phyloP scores from a whole-genome alignment of 1,140 invertebrate species.

The Caenorhabditis briggsae region DNA sequence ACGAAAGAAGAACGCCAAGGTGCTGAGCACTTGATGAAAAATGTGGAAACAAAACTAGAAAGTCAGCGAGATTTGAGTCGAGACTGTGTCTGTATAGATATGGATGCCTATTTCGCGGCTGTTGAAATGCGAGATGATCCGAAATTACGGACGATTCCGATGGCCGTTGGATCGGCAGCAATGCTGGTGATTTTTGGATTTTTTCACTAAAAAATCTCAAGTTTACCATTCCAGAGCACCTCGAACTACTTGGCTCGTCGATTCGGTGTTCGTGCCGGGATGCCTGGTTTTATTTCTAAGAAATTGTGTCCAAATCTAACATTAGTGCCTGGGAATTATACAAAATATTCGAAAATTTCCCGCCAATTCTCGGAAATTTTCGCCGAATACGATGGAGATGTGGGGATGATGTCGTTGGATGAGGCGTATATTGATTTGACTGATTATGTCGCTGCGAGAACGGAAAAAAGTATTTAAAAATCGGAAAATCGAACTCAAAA shows the following conservation, averaged over 20 bases:
- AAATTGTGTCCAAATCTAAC: constrained; percentile 83
- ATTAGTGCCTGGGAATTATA: constrained; percentile 81
- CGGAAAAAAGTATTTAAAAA: constrained; percentile 56
- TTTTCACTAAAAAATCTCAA: not conserved
- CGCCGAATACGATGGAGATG: constrained; percentile 82
- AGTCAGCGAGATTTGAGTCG: constrained; percentile 79
- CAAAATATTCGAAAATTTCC: constrained; percentile 81
- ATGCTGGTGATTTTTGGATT: constrained; percentile 80
- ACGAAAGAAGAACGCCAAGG: constrained; percentile 36
- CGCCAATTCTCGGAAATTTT: constrained; percentile 78
- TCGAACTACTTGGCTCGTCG: constrained; percentile 83
- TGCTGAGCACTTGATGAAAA: constrained; percentile 62
- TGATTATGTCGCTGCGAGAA: constrained; percentile 78
- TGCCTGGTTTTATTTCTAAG: constrained; percentile 84
- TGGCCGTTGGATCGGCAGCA: constrained; percentile 82
- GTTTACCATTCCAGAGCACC: constrained; percentile 80
- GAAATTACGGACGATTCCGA: constrained; percentile 81
- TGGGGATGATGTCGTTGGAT: constrained; percentile 81
- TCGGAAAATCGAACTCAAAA: not conserved
- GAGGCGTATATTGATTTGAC: constrained; percentile 83
- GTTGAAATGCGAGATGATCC: constrained; percentile 83
- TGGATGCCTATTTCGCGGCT: constrained; percentile 84
- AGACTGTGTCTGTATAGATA: constrained; percentile 83
- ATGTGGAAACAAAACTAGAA: constrained; percentile 54
- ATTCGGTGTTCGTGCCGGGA: constrained; percentile 83